Evolutionary conservation across 2,113 vertebrate genomes (phyloP).

Genomic region (Nyctereutes procyonoides): DNA sequence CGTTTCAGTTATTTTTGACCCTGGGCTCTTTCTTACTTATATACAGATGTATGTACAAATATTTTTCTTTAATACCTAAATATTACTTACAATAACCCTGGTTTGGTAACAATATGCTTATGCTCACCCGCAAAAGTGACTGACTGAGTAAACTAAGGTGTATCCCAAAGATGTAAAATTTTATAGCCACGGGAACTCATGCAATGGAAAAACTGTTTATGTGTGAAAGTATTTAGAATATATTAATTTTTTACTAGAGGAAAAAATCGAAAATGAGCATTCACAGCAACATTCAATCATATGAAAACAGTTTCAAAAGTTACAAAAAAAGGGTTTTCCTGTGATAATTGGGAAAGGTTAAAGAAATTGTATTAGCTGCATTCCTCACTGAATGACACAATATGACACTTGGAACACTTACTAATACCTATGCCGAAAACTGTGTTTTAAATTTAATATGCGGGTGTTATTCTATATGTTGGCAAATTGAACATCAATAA

Average conservation of each 20-base stretch:
- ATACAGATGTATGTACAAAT: background rate
- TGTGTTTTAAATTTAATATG: background rate
- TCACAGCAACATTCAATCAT: background rate
- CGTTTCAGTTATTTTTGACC: background rate
- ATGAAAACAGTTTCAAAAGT: background rate
- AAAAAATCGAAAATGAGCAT: background rate
- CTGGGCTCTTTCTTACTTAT: background rate
- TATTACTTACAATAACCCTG: background rate
- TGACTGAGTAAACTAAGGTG: background rate
- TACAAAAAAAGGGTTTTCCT: background rate
- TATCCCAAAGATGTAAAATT: background rate
- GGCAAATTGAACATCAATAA: no score
- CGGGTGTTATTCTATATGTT: no score
- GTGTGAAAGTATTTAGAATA: background rate
- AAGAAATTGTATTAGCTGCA: background rate
- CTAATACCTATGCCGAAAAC: background rate
- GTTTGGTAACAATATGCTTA: background rate
- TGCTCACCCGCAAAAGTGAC: background rate
- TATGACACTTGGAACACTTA: background rate
- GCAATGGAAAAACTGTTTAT: background rate
- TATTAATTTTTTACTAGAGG: background rate
- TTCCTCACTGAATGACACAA: background rate
- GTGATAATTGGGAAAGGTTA: background rate
- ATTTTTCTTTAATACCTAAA: background rate
- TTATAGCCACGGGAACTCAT: background rate